A percentile compares a stretch with the other conserved stretches of the same genome.
Conservation (phyloP, 1,140 invertebrate species). For the Eumeta japonica region DNA sequence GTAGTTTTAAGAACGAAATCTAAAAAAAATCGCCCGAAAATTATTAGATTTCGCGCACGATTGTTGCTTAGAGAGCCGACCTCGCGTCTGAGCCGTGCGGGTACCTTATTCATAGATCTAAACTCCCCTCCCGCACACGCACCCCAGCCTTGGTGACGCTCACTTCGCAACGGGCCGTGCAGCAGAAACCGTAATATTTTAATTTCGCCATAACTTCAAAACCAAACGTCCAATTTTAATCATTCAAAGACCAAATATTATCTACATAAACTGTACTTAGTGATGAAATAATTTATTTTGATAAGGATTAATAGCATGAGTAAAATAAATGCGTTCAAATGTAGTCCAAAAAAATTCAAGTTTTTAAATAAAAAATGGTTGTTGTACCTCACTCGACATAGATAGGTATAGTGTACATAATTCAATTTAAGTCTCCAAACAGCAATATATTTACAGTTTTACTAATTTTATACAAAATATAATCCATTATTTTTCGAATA, state of each 20-base stretch:
- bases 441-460: too few species aligned
- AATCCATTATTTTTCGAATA: too few species aligned
- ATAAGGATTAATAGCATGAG: neutral
- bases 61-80: neutral
- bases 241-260: neutral
- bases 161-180: slow-evolving; percentile 1
- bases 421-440: too few species aligned
- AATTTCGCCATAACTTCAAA: slow-evolving; percentile 1
- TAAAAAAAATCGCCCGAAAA: too few species aligned
- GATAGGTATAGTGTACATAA: too few species aligned
- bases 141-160: too few species aligned
- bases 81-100: neutral
- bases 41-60: too few species aligned
- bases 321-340: slow-evolving; percentile 1
- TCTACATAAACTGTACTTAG: neutral
- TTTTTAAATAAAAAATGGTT: slow-evolving; percentile 1
- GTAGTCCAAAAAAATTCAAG: slow-evolving; percentile 1
- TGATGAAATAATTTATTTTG: too few species aligned
- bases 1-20: neutral
- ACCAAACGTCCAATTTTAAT: too few species aligned
- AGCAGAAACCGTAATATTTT: neutral
- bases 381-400: slow-evolving; percentile 1
- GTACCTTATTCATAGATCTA: slow-evolving; percentile 1
- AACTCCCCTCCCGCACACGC: too few species aligned
- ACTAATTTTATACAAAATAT: too few species aligned